Base-by-base conservation (phyloP, 2,113 vertebrate genomes). In the Silurus meridionalis region DNA sequence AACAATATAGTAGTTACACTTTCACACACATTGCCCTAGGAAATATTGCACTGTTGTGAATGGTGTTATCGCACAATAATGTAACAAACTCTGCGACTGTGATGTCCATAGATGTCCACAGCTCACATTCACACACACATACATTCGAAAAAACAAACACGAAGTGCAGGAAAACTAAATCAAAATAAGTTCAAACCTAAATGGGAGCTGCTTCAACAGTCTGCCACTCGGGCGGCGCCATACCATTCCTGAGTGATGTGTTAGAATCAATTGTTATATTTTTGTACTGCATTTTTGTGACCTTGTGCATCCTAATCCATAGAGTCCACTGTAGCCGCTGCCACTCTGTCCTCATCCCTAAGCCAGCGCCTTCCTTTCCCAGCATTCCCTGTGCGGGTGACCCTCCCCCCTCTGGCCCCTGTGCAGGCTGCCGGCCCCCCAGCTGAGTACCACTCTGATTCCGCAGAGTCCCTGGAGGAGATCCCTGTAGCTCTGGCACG, bases 401-500 rank as follows among this genome's bases (percentile, higher is more conserved):
- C 90, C 57, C 88, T 93, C 63, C 93, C 93, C 64, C 90, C 90
- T 0, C 74, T 92, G 86, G 86, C 92, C 53, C 91, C 93, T 0
- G 88, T 96, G 63, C 96, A 93, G 87, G 94, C 94, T 0, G 93
- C 94, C 0, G 96, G 94, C 8, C 93, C 94, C 14, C 94, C 96
- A 0, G 93, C 93, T 28, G 95, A 97, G 78, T 97, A 94, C 94
- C 96, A 96, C 88, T 97, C 97, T 0, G 95, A 97, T 89, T 97
- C 96, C 0, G 95, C 96, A 0, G 96, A 98, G 88, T 97, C 97
- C 80, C 91, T 97, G 95, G 96, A 98, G 85, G 97, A 98, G 92
- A 97, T 97, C 78, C 97, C 97, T 0, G 95, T 98, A 92, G 95
- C 94, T 11, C 92, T 97, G 93, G 97, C 95, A 55, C 92, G 84